Percentiles rank a stretch among this genome's conserved stretches.
Conservation (phyloP, 2,113 vertebrate genomes). For the Lamprologus ornatipinnis region DNA sequence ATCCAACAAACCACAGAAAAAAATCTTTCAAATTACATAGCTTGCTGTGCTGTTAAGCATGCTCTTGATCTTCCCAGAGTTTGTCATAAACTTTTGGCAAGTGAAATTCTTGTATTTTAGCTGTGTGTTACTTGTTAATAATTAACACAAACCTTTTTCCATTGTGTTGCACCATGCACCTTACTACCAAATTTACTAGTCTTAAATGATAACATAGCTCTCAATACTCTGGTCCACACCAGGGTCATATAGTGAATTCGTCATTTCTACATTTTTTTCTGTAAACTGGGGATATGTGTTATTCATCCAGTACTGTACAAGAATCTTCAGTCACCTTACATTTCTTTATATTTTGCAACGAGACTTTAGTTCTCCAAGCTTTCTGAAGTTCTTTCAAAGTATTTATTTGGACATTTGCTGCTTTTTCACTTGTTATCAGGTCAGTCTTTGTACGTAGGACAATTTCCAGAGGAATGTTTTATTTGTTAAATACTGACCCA, state of each 20-base stretch:
- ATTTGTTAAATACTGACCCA: background rate
- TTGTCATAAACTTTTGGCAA: background rate
- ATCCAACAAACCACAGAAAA: background rate
- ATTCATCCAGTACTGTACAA: background rate
- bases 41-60: background rate
- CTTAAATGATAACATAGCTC: background rate
- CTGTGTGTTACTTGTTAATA: background rate
- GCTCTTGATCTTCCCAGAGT: background rate
- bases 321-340: background rate
- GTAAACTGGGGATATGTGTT: background rate
- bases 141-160: background rate
- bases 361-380: background rate
- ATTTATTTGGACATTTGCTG: background rate
- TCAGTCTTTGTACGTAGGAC: background rate
- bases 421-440: background rate
- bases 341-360: background rate
- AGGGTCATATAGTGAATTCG: background rate
- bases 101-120: background rate
- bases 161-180: background rate
- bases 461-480: background rate
- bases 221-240: background rate
- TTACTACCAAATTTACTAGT: background rate
- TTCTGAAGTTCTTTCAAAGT: background rate
- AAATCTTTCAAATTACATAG: background rate
- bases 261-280: background rate